Percentiles rank a stretch among this genome's conserved stretches.
phyloP scores from a whole-genome alignment of 1,140 invertebrate species.

The Uloborus diversus region DNA sequence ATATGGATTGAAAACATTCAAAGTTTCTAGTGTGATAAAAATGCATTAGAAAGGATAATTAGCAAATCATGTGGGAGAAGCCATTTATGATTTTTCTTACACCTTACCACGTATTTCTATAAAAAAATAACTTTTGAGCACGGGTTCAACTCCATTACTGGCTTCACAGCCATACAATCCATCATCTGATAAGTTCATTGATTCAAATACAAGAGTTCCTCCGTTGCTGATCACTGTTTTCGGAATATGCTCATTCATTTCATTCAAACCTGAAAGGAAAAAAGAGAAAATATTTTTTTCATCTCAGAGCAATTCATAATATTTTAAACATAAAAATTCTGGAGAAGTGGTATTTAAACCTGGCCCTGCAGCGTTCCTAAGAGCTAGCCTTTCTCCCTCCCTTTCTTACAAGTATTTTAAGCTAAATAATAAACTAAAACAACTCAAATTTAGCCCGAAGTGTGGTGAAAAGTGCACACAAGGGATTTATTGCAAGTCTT shows the following conservation, averaged over 20 bases:
- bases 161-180: constrained; percentile 68
- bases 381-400: too few species aligned
- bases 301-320: too few species aligned
- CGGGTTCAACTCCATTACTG: constrained; percentile 66
- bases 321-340: too few species aligned
- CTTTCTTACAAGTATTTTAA: too few species aligned
- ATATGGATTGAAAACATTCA: too few species aligned
- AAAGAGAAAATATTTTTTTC: background rate
- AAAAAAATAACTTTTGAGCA: constrained; percentile 60
- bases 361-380: too few species aligned
- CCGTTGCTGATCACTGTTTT: background rate
- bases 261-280: background rate
- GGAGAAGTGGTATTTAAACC: too few species aligned
- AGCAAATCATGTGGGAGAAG: background rate
- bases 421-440: too few species aligned
- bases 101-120: constrained; percentile 36
- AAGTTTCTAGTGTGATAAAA: background rate
- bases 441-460: too few species aligned
- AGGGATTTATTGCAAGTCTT: too few species aligned
- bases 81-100: background rate
- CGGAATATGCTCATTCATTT: background rate
- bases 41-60: background rate
- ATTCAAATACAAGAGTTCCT: background rate
- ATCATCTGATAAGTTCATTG: background rate
- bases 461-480: too few species aligned